Evolutionary conservation across 1,140 invertebrate species (phyloP).

Genomic region (Aphidius gifuensis): DNA sequence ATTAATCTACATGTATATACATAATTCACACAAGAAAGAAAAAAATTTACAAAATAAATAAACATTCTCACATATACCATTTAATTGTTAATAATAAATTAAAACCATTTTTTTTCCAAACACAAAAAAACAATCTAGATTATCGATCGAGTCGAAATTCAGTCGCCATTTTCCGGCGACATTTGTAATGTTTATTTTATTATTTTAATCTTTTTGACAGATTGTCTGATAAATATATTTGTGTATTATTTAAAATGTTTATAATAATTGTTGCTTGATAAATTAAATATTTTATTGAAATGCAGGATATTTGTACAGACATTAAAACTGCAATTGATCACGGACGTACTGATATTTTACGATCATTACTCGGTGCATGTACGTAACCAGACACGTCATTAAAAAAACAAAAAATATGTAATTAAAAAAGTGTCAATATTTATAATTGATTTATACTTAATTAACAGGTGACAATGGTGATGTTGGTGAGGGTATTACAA

Average conservation of each 20-base stretch:
- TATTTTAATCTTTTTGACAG: too few relatives aligned
- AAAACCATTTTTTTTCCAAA: too few relatives aligned
- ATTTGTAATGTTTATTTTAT: too few relatives aligned
- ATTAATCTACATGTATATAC: conserved; percentile 44
- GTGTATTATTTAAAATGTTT: too few relatives aligned
- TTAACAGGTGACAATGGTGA: conserved; percentile 42
- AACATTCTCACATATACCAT: too few relatives aligned
- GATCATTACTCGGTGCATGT: conserved; percentile 61
- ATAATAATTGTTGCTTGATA: too few relatives aligned
- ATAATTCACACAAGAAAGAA: conserved; percentile 44
- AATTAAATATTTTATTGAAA: conserved; percentile 24
- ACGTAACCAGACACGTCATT: conserved; percentile 38
- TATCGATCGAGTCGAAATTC: too few relatives aligned
- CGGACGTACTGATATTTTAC: conserved; percentile 63
- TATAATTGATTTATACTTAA: conserved; percentile 12
- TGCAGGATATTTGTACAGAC: conserved; percentile 55
- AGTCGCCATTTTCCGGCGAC: too few relatives aligned
- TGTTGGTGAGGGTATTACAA: conserved; percentile 44
- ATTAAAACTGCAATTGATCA: conserved; percentile 60
- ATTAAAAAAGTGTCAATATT: background rate
- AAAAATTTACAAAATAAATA: conserved; percentile 7
- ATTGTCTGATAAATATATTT: too few relatives aligned
- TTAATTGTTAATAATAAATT: too few relatives aligned
- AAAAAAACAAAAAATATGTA: background rate
- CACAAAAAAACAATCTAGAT: too few relatives aligned